These are phyloP conservation scores for Valencia hispanica DNA, from an alignment of 2,797 vertebrate genomes.

Conservation along the genomic window DNA sequence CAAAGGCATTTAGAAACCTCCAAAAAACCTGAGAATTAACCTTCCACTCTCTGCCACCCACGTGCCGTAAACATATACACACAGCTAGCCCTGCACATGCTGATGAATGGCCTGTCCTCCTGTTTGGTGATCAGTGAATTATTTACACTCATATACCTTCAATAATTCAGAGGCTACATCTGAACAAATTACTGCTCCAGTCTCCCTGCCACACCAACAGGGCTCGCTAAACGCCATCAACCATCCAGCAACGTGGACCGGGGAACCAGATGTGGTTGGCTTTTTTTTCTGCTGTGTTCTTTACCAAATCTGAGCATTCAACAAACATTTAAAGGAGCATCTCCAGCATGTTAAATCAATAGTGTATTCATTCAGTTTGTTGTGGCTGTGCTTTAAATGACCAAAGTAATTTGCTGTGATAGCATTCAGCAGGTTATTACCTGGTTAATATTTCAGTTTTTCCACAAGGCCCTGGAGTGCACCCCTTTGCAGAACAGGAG, in stretches of 20 bases:
- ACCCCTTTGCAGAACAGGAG: background rate
- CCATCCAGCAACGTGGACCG: constrained; percentile 5
- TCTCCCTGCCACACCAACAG: constrained; percentile 37
- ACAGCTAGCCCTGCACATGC: constrained; percentile 38
- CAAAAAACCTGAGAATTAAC: constrained; percentile 9
- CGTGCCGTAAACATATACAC: constrained; percentile 5
- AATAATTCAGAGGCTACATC: constrained; percentile 90
- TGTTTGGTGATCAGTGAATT: constrained; percentile 91
- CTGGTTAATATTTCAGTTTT: background rate
- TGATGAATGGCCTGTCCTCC: constrained; percentile 93
- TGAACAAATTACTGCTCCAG: constrained; percentile 85
- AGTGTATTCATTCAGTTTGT: background rate
- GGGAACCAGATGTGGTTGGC: background rate
- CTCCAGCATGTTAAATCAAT: background rate
- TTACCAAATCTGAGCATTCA: background rate
- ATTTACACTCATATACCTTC: constrained; percentile 91
- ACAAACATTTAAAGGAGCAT: background rate
- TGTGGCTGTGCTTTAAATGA: background rate
- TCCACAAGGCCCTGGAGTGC: background rate
- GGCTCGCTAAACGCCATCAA: constrained; percentile 31
- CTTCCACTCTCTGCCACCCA: constrained; percentile 18
- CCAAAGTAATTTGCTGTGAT: background rate
- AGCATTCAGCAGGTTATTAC: background rate
- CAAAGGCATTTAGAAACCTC: background rate
- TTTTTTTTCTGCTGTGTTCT: background rate